These are phyloP conservation scores for Flabesymbios commensalis DNA, from an alignment of 2,888 invertebrate species.

Conservation along the genomic window DNA sequence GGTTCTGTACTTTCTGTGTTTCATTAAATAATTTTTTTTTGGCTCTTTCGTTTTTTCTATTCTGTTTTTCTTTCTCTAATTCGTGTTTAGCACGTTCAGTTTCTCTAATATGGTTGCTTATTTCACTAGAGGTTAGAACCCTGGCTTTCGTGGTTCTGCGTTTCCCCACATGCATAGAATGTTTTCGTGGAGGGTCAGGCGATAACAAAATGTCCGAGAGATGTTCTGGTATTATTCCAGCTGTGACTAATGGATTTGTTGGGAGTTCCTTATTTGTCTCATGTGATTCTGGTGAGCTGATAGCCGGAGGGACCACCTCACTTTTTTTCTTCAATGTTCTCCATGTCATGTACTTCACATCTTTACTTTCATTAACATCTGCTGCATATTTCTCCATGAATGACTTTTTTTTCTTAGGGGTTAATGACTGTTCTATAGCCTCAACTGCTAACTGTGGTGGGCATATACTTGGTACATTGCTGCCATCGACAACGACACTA, in stretches of 20 bases:
- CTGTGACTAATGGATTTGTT: not conserved
- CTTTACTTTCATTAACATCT: not conserved
- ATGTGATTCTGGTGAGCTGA: too few relatives aligned
- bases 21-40: not conserved
- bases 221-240: not conserved
- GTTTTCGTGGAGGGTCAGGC: not conserved
- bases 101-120: not conserved
- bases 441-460: conserved; percentile 5
- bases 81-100: not conserved
- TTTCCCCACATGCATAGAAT: not conserved
- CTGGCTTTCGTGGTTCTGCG: not conserved
- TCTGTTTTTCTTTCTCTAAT: not conserved
- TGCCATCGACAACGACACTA: not conserved
- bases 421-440: conserved; percentile 6
- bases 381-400: not conserved
- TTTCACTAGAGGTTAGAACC: conserved; percentile 2
- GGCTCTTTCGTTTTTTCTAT: not conserved
- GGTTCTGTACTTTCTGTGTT: not conserved
- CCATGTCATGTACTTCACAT: not conserved
- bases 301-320: not conserved
- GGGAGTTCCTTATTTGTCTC: too few relatives aligned
- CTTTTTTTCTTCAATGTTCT: not conserved
- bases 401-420: not conserved
- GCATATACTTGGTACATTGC: not conserved
- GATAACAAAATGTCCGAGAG: not conserved